These are phyloP conservation scores for Gymnorhina tibicen DNA, from an alignment of 2,113 vertebrate genomes.

Conservation along the genomic window DNA sequence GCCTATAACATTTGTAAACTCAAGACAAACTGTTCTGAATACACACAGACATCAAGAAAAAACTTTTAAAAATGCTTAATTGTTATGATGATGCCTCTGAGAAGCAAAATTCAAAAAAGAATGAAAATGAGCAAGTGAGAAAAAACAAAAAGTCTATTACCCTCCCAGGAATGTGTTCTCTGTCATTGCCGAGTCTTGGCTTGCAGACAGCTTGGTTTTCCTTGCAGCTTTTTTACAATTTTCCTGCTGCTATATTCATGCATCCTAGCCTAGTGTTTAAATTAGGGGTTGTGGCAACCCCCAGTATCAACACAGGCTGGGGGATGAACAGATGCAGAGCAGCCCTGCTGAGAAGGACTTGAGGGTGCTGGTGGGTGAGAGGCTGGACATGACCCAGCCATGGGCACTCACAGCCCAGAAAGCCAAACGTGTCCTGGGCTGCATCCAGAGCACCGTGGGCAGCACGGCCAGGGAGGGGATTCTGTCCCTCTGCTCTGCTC, in stretches of 20 bases:
- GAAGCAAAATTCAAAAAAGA: not conserved
- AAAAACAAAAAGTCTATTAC: not conserved
- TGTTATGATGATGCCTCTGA: not conserved
- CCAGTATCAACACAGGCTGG: not conserved
- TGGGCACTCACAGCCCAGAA: not conserved
- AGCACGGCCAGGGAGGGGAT: not conserved
- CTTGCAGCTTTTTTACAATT: not conserved
- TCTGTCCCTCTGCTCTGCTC: not conserved
- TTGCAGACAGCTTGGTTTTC: not conserved
- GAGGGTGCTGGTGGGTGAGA: rapidly evolving
- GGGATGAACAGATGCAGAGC: not conserved
- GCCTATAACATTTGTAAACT: not conserved
- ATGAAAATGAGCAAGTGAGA: not conserved
- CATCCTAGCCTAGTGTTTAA: not conserved
- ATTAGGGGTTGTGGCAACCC: not conserved
- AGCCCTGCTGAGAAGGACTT: rapidly evolving
- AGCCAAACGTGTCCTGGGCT: not conserved
- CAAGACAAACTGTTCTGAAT: not conserved
- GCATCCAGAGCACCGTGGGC: rapidly evolving
- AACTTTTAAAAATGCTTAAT: not conserved
- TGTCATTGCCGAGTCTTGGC: not conserved
- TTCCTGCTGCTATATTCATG: not conserved
- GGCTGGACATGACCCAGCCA: not conserved
- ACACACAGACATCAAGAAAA: not conserved
- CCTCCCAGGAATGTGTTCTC: not conserved